phyloP scores from a whole-genome alignment of 2,797 vertebrate species.

The Syndactyla subalaris region DNA sequence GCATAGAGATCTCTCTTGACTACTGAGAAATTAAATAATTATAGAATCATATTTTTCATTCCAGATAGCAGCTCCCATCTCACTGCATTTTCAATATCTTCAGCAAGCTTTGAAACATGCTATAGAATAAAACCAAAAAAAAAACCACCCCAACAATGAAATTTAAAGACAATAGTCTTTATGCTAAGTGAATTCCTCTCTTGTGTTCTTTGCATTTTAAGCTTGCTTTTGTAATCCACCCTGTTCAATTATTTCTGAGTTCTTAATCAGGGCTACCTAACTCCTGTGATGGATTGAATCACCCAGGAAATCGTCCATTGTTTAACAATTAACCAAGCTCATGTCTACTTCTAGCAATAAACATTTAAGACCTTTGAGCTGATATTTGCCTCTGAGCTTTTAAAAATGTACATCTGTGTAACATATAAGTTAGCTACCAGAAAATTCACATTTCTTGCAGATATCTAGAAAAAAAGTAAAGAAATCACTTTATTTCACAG shows the following conservation, averaged over 20 bases:
- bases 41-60: neutral
- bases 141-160: neutral
- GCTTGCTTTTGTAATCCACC: neutral
- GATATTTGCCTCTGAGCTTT: conserved; percentile 1
- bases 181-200: neutral
- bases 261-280: neutral
- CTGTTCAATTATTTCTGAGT: conserved; percentile 24
- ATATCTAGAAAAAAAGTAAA: neutral
- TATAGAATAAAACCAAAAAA: neutral
- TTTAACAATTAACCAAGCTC: conserved; percentile 35
- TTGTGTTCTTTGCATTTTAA: neutral
- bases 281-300: neutral
- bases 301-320: neutral
- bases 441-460: neutral
- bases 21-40: neutral
- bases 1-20: neutral
- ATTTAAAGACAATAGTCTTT: neutral
- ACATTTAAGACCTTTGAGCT: neutral
- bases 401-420: neutral
- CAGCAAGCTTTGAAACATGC: neutral
- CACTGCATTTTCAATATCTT: neutral
- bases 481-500: neutral
- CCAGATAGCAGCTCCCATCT: neutral
- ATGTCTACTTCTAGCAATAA: conserved; percentile 6
- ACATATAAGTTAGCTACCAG: neutral